phyloP scores from a whole-genome alignment of 2,113 vertebrate genomes.

The Serinus canaria region DNA sequence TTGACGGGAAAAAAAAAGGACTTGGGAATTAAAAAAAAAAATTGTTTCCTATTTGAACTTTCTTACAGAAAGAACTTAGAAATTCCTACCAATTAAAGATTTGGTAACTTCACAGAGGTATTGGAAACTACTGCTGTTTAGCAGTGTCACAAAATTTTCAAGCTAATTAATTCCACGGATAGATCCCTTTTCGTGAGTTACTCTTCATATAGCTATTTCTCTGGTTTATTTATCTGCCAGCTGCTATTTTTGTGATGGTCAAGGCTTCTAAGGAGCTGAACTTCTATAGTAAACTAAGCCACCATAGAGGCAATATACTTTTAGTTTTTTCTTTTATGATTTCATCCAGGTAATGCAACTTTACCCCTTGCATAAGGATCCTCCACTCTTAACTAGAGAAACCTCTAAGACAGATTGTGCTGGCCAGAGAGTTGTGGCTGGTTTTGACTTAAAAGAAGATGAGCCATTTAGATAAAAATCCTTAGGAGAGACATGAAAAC shows the following conservation, averaged over 20 bases:
- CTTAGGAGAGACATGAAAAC: background rate
- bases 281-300: background rate
- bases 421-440: background rate
- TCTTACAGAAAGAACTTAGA: background rate
- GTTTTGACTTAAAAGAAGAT: background rate
- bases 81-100: background rate
- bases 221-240: background rate
- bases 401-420: background rate
- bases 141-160: background rate
- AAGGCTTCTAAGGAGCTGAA: background rate
- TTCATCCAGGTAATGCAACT: background rate
- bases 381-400: background rate
- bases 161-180: background rate
- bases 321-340: background rate
- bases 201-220: background rate
- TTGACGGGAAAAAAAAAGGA: background rate
- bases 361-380: background rate
- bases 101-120: background rate
- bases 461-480: background rate
- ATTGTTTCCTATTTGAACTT: background rate
- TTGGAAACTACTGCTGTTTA: background rate
- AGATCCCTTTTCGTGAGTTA: background rate
- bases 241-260: background rate
- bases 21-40: background rate
- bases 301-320: background rate